These are phyloP conservation scores for Menidia menidia DNA, from an alignment of 2,797 vertebrate genomes.

Conservation along the genomic window DNA sequence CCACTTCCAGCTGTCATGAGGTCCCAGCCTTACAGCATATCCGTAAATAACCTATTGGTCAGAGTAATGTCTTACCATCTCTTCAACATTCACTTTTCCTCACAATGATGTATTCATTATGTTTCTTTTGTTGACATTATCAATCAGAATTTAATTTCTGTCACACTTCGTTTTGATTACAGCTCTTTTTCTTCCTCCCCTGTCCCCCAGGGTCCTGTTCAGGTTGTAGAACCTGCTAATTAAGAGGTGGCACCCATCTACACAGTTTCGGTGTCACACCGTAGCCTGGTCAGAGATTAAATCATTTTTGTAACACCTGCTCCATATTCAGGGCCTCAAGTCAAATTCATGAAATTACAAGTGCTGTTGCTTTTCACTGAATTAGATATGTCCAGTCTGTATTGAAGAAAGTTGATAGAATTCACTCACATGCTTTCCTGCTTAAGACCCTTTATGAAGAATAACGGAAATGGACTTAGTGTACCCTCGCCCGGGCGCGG, in stretches of 20 bases:
- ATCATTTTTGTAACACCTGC: conserved; percentile 50
- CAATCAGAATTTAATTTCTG: conserved; percentile 81
- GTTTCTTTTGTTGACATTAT: conserved; percentile 77
- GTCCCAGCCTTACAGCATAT: conserved; percentile 30
- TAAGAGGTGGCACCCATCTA: conserved; percentile 39
- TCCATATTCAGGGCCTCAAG: conserved; percentile 55
- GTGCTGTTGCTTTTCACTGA: conserved; percentile 11
- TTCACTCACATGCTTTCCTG: conserved; percentile 18
- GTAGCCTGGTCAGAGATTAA: conserved; percentile 72
- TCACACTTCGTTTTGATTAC: conserved; percentile 81
- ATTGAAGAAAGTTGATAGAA: conserved; percentile 8
- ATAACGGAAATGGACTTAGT: too few relatives aligned
- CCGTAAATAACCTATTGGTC: conserved; percentile 70
- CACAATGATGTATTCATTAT: conserved; percentile 72
- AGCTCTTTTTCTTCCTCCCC: conserved; percentile 58
- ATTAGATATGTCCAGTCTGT: neutral
- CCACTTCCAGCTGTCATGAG: conserved; percentile 32
- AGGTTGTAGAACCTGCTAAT: conserved; percentile 28
- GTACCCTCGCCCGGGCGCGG: too few relatives aligned
- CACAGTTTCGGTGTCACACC: conserved; percentile 17
- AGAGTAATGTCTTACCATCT: conserved; percentile 52
- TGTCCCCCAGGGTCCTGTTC: conserved; percentile 23
- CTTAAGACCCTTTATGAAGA: too few relatives aligned
- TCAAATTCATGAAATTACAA: conserved; percentile 41
- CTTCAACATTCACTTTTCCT: conserved; percentile 71